Percentiles rank a stretch among this genome's conserved stretches.
These are phyloP conservation scores for Myotis yumanensis DNA, from an alignment of 2,113 vertebrate species.

Conservation along the genomic window DNA sequence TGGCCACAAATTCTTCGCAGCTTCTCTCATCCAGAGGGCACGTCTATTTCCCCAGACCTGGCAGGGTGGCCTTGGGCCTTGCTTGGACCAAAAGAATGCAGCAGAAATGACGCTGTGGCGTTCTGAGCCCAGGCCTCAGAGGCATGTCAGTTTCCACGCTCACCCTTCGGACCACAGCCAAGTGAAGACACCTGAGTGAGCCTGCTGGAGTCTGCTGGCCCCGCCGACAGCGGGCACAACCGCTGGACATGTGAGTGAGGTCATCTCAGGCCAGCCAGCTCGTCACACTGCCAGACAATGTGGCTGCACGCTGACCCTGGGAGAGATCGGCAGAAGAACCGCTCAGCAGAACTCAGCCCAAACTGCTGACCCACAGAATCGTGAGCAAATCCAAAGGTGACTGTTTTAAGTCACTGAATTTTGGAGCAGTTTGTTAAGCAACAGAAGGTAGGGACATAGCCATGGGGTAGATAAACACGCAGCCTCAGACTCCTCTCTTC, in stretches of 20 bases:
- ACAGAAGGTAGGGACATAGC: background rate
- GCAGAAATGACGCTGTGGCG: background rate
- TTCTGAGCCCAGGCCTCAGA: background rate
- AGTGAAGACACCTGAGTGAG: rapidly evolving
- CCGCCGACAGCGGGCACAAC: background rate
- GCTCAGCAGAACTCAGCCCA: background rate
- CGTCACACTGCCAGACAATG: background rate
- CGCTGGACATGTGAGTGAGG: background rate
- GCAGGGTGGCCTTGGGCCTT: background rate
- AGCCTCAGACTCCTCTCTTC: background rate
- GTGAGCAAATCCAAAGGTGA: background rate
- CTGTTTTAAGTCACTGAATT: background rate
- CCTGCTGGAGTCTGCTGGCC: too few relatives aligned
- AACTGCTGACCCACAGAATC: background rate
- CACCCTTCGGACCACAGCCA: background rate
- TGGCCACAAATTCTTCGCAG: background rate
- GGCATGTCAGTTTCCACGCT: background rate
- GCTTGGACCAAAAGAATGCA: background rate
- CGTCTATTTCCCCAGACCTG: background rate
- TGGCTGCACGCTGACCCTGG: background rate
- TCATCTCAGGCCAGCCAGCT: background rate
- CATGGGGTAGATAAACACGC: background rate
- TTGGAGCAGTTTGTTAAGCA: background rate
- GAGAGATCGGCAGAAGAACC: background rate
- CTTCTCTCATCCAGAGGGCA: background rate